phyloP scores from a whole-genome alignment of 2,888 invertebrate species.

The Cordilura impudica region DNA sequence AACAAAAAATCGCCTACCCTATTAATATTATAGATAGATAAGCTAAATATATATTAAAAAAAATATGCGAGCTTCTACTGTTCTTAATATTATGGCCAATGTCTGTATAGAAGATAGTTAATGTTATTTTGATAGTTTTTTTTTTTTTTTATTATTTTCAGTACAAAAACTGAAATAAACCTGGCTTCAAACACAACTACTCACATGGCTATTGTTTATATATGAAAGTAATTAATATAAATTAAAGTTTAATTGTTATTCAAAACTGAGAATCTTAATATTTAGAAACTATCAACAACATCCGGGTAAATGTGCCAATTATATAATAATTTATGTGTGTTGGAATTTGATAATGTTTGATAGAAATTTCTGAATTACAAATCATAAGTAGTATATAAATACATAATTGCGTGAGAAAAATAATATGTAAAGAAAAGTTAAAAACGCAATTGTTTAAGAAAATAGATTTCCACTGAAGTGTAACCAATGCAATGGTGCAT shows the following conservation, averaged over 20 bases:
- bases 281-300: conserved; percentile 13
- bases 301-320: conserved; percentile 36
- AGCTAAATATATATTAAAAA: too few species aligned
- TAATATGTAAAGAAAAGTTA: not conserved
- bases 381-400: not conserved
- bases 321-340: conserved; percentile 24
- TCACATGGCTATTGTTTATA: not conserved
- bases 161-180: conserved; percentile 14
- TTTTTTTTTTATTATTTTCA: conserved; percentile 12
- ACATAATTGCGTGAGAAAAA: not conserved
- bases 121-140: not conserved
- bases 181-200: not conserved
- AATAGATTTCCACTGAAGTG: too few species aligned
- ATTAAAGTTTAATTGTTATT: conserved; percentile 2
- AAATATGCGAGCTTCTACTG: too few species aligned
- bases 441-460: too few species aligned
- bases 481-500: too few species aligned
- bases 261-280: not conserved
- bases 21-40: too few species aligned
- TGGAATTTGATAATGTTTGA: not conserved
- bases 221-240: conserved; percentile 22
- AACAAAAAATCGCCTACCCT: too few species aligned
- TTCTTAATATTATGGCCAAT: too few species aligned
- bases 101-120: not conserved
- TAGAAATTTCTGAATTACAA: not conserved